phyloP scores from a whole-genome alignment of 2,113 vertebrate genomes.

The Bubo scandiacus region DNA sequence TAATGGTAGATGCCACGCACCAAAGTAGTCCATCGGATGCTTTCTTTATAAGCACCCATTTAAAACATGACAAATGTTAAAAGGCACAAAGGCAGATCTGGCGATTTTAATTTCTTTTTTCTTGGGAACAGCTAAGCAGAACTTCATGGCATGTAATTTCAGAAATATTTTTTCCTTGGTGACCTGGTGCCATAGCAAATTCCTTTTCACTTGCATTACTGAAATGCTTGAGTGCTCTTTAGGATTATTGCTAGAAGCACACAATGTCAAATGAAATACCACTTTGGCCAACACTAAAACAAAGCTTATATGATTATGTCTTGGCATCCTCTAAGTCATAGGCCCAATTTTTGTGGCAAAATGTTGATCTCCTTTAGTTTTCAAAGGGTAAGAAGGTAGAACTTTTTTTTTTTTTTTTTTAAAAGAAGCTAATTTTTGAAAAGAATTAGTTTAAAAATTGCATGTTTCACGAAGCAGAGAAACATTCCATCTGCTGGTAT shows the following conservation, averaged over 20 bases:
- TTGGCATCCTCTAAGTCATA: background rate
- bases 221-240: background rate
- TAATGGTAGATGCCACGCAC: background rate
- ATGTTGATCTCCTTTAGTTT: background rate
- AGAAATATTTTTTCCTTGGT: background rate
- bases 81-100: background rate
- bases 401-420: background rate
- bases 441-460: background rate
- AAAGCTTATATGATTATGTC: background rate
- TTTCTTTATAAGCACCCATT: background rate
- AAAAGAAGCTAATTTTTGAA: background rate
- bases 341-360: background rate
- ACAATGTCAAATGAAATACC: background rate
- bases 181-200: background rate
- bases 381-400: background rate
- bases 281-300: background rate
- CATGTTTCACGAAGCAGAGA: background rate
- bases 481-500: background rate
- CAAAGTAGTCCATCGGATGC: background rate
- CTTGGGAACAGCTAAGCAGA: background rate
- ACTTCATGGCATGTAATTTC: background rate
- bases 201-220: background rate
- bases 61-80: background rate
- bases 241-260: background rate
- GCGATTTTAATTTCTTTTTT: accelerated